These are phyloP conservation scores for Clangula hyemalis DNA, from an alignment of 2,797 vertebrate species.

Conservation along the genomic window DNA sequence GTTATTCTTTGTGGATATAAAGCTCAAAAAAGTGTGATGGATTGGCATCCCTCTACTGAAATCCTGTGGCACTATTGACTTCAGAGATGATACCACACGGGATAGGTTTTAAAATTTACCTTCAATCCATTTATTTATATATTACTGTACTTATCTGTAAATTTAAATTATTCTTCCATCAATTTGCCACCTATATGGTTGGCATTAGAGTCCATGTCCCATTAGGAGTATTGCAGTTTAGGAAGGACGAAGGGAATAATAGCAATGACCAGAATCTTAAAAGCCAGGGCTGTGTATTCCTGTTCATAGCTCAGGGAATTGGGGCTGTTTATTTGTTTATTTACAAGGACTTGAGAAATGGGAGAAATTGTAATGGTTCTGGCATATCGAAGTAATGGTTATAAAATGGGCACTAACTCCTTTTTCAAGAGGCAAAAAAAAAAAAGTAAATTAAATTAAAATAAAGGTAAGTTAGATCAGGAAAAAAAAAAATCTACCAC, in stretches of 20 bases:
- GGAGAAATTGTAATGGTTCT: not conserved
- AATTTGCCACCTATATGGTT: not conserved
- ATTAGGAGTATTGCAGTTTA: not conserved
- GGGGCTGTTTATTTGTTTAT: not conserved
- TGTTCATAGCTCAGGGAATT: not conserved
- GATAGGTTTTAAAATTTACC: not conserved
- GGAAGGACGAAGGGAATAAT: not conserved
- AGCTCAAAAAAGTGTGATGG: not conserved
- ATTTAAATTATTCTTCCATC: not conserved
- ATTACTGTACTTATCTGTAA: not conserved
- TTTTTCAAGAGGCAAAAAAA: not conserved
- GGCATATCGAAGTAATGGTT: not conserved
- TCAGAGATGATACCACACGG: not conserved
- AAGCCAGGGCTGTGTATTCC: not conserved
- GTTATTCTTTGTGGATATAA: not conserved
- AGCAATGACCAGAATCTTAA: not conserved
- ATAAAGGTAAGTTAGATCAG: not conserved
- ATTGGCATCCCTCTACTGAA: not conserved
- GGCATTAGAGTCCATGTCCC: not conserved
- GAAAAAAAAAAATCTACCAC: not conserved
- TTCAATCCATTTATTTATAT: not conserved
- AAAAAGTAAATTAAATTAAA: not conserved
- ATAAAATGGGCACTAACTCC: not conserved
- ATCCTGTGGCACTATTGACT: not conserved
- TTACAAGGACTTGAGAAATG: not conserved